These are phyloP conservation scores for Noctua fimbriata DNA, from an alignment of 2,888 invertebrate species.

Conservation along the genomic window DNA sequence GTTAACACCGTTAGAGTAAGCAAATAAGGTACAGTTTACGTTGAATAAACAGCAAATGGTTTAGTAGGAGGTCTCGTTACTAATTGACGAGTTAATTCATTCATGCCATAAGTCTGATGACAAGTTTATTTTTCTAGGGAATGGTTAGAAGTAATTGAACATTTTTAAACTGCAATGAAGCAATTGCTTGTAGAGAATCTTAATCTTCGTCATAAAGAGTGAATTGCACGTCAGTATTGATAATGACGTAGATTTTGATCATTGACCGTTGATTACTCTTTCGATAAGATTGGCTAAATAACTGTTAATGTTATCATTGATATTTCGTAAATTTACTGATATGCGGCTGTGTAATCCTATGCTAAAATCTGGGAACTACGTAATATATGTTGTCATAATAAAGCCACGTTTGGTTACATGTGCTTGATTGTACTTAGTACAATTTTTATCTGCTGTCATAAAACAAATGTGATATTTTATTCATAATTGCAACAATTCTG, in stretches of 20 bases:
- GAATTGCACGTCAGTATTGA: slow-evolving; percentile 20
- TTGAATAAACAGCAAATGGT: slow-evolving; percentile 39
- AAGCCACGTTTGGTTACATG: slow-evolving; percentile 33
- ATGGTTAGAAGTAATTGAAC: slow-evolving; percentile 26
- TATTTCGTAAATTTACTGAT: slow-evolving; percentile 29
- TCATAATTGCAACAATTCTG: slow-evolving; percentile 3
- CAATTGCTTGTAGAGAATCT: slow-evolving; percentile 15
- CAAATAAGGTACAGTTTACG: slow-evolving; percentile 58
- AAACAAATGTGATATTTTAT: slow-evolving; percentile 22
- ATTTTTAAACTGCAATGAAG: slow-evolving; percentile 40
- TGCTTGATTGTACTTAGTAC: slow-evolving; percentile 4
- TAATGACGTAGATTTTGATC: slow-evolving; percentile 29
- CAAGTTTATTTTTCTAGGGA: slow-evolving; percentile 39
- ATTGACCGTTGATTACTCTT: slow-evolving; percentile 22
- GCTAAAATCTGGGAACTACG: slow-evolving; percentile 37
- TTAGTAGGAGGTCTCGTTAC: slow-evolving; percentile 55
- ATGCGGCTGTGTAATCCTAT: slow-evolving; percentile 19
- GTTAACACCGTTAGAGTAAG: slow-evolving; percentile 50
- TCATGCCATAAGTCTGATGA: slow-evolving; percentile 57
- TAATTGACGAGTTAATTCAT: slow-evolving; percentile 68
- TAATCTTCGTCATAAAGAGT: slow-evolving; percentile 14
- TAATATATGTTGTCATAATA: slow-evolving; percentile 30
- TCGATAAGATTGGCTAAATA: slow-evolving; percentile 46
- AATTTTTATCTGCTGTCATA: neutral
- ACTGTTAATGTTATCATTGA: slow-evolving; percentile 25